Base-by-base conservation (phyloP, 2,113 vertebrate species). In the Gambusia holbrooki region DNA sequence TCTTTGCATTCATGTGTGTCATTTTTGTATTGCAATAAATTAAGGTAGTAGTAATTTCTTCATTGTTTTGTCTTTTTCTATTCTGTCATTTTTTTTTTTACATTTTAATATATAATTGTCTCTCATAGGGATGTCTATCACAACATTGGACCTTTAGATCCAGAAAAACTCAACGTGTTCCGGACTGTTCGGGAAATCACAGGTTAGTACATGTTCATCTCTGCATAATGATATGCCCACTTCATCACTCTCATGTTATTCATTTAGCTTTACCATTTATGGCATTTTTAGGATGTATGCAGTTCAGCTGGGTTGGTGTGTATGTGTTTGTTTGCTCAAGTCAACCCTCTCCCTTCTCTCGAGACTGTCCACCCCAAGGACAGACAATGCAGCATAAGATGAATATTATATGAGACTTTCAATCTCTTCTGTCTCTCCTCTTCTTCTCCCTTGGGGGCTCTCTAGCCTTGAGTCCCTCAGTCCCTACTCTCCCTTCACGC, bases 111-210 rank as follows among this genome's bases (percentile, higher is more conserved):
- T 65, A 11, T 11, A 4, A 6, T 77, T 74, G 60, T 79, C 48
- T 73, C 77, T 91, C 74, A 92, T 90, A 99, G 98, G 71, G 98
- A 99, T 64, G 96, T 96, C 0, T 99, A 99, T 87, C 97, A 98
- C 90, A 96, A 96, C 48, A 98, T 99, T 0, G 96, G 96, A 48
- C 96, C 97, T 5, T 91, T 99, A 92, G 97, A 99, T 73, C 98
- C 98, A 15, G 96, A 98, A 84, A 99, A 99, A 84, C 94, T 99
- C 70, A 98, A 95, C 30, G 94, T 99, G n/a, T 99, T 99, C 80
- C 96, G 95, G 78, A 99, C 97, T 0, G 97, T 99, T 74, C 93
- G 96, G 83, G 98, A 99, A 88, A 97, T 99, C 90, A 99, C 98
- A 93, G 98, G 98, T 98, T 94, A 93, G 89, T 67, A 5, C 27